Evolutionary conservation across 1,140 invertebrate species (phyloP).

Genomic region (Araneus ventricosus): DNA sequence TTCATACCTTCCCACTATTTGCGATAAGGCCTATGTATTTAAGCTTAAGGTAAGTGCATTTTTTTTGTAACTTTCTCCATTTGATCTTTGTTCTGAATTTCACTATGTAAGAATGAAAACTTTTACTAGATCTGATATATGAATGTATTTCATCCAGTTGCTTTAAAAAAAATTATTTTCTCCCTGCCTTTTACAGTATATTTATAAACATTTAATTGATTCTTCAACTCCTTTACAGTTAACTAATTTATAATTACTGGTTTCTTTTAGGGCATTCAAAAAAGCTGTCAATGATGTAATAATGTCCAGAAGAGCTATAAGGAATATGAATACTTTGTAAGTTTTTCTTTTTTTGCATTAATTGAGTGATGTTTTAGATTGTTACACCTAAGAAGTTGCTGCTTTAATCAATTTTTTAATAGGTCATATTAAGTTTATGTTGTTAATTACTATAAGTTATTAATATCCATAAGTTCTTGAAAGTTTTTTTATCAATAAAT

Average conservation of each 20-base stretch:
- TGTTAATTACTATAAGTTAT: too few species aligned
- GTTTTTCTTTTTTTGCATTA: conserved; percentile 46
- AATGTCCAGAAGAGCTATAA: conserved; percentile 96
- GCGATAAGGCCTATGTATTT: conserved; percentile 99
- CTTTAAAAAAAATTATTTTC: too few species aligned
- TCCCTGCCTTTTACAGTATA: too few species aligned
- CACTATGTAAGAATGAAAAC: neutral
- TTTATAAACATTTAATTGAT: too few species aligned
- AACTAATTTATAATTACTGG: neutral
- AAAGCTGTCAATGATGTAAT: conserved; percentile 99
- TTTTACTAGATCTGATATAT: neutral
- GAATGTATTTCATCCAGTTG: too few species aligned
- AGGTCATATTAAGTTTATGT: too few species aligned
- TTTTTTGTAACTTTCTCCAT: neutral
- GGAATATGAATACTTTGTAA: conserved; percentile 98
- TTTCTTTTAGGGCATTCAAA: conserved; percentile 90
- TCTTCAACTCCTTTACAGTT: too few species aligned
- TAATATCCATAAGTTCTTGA: too few species aligned
- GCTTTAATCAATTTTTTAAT: neutral
- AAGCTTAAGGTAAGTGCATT: conserved; percentile 88
- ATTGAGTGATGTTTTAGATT: too few species aligned
- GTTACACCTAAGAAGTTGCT: conserved; percentile 12
- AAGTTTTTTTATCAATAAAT: too few species aligned
- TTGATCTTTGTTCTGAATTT: neutral
- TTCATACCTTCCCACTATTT: conserved; percentile 98